These are phyloP conservation scores for Bungarus multicinctus DNA, from an alignment of 2,113 vertebrate species.

Conservation along the genomic window DNA sequence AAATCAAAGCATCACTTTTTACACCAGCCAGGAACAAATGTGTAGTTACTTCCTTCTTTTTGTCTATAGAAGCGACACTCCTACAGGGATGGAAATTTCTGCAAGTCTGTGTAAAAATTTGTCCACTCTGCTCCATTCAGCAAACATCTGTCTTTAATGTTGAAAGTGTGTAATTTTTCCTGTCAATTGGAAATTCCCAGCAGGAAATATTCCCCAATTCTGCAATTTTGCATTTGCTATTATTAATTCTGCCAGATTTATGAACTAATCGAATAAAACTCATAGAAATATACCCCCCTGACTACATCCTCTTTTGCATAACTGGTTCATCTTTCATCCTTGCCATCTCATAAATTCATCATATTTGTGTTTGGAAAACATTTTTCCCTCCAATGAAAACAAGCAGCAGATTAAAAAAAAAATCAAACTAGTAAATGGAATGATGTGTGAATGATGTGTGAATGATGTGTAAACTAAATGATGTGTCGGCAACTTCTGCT, in stretches of 20 bases:
- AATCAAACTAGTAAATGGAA: background rate
- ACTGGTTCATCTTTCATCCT: background rate
- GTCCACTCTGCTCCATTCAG: background rate
- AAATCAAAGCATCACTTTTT: background rate
- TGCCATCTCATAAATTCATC: background rate
- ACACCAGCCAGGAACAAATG: background rate
- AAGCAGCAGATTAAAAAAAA: background rate
- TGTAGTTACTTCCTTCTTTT: background rate
- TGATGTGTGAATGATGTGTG: background rate
- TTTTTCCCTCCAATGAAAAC: background rate
- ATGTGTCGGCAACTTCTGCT: background rate
- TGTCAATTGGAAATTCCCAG: conserved; percentile 1
- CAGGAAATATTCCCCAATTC: conserved; percentile 12
- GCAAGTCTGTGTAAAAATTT: background rate
- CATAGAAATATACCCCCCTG: background rate
- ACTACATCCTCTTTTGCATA: background rate
- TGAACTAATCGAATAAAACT: conserved; percentile 3
- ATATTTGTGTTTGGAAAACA: background rate
- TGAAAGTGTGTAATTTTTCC: background rate
- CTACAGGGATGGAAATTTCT: background rate
- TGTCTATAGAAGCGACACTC: background rate
- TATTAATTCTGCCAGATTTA: background rate
- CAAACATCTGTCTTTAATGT: background rate
- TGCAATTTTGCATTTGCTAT: background rate
- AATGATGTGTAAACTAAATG: no score